phyloP scores from a whole-genome alignment of 2,113 vertebrate genomes.

The Cyanoderma ruficeps region DNA sequence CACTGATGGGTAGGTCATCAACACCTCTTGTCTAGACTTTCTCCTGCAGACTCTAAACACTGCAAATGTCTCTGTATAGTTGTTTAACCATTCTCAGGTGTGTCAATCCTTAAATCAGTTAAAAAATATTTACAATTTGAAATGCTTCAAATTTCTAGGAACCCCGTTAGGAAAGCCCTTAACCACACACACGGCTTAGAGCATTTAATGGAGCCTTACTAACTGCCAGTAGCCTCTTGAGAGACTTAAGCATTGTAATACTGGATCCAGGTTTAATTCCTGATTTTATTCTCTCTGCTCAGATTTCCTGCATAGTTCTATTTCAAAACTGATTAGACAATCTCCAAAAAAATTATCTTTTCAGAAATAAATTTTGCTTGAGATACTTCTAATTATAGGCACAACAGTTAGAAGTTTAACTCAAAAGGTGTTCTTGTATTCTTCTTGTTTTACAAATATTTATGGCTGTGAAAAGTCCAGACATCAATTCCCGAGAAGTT shows the following conservation, averaged over 20 bases:
- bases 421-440: not conserved
- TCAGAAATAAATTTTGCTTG: not conserved
- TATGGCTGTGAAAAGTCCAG: not conserved
- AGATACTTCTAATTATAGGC: not conserved
- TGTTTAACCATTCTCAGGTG: not conserved
- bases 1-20: not conserved
- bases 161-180: not conserved
- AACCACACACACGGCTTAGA: not conserved
- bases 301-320: not conserved
- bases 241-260: not conserved
- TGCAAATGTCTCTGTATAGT: not conserved
- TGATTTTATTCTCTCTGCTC: not conserved
- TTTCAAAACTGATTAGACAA: not conserved
- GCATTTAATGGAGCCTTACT: not conserved
- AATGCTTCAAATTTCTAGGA: not conserved
- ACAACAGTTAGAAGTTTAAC: not conserved
- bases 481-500: not conserved
- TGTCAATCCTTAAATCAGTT: not conserved
- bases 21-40: not conserved
- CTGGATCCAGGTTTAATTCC: not conserved
- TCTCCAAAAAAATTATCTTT: not conserved
- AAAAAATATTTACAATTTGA: not conserved
- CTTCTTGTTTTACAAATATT: not conserved
- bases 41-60: not conserved
- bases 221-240: not conserved